These are phyloP conservation scores for Ceyx erithaca DNA, from an alignment of 2,797 vertebrate genomes.

Conservation along the genomic window DNA sequence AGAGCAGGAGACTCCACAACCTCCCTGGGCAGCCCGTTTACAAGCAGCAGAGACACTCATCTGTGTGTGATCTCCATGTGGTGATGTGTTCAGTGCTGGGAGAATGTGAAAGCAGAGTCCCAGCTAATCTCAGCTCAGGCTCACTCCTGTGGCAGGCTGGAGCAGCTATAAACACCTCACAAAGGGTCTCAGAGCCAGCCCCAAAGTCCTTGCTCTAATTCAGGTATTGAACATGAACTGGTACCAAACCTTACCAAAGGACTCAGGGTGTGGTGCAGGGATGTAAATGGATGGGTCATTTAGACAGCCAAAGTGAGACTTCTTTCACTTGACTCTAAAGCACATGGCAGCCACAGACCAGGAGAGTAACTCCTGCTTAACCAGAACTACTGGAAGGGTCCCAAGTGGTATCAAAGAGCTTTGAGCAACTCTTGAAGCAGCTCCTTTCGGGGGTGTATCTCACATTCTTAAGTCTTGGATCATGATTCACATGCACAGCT, in stretches of 20 bases:
- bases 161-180: not conserved
- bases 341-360: not conserved
- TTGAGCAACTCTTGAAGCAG: slow-evolving; percentile 14
- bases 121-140: not conserved
- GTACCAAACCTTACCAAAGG: not conserved
- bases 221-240: not conserved
- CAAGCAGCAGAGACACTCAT: not conserved
- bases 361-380: slow-evolving; percentile 7
- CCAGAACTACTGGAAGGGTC: slow-evolving; percentile 33
- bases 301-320: not conserved
- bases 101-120: not conserved
- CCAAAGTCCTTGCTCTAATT: not conserved
- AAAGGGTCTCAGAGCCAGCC: accelerated
- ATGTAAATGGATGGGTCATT: not conserved
- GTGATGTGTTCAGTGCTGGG: not conserved
- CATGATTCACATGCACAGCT: not conserved
- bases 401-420: slow-evolving; percentile 26
- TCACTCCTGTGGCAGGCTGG: not conserved
- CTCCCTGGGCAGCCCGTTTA: not conserved
- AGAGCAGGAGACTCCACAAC: no score
- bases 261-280: not conserved
- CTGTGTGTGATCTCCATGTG: not conserved
- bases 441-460: slow-evolving; percentile 1
- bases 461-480: not conserved
- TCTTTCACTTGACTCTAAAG: not conserved